phyloP scores from a whole-genome alignment of 2,888 invertebrate species.

The Phytoseiulus persimilis region DNA sequence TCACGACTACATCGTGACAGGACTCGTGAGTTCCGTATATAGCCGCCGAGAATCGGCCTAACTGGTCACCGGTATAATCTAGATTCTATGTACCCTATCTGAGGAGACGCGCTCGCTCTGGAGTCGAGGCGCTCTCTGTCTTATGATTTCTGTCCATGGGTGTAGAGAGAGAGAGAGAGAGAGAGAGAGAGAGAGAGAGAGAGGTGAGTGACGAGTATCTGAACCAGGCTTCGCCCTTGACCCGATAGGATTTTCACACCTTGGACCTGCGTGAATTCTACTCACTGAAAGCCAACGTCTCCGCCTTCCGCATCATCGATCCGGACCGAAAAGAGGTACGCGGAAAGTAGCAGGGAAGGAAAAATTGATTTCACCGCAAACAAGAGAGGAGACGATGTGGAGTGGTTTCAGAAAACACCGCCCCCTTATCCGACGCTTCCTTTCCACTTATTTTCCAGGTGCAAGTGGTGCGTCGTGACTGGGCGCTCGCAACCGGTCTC shows the following conservation, averaged over 20 bases:
- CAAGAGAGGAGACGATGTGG: neutral
- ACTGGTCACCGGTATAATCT: no score
- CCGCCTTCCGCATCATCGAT: slow-evolving; percentile 43
- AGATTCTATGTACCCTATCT: no score
- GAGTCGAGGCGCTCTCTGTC: no score
- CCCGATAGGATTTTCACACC: slow-evolving; percentile 43
- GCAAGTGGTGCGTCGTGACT: slow-evolving; percentile 34
- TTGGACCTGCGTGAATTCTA: slow-evolving; percentile 42
- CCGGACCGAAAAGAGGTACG: slow-evolving; percentile 37
- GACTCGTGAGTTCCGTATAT: neutral
- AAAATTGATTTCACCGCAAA: slow-evolving; percentile 9
- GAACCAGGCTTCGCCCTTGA: neutral
- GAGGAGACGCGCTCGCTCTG: no score
- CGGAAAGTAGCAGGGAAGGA: neutral
- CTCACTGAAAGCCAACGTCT: slow-evolving; percentile 42
- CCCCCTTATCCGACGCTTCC: neutral
- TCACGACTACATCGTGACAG: slow-evolving; percentile 34
- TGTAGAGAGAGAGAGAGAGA: no score
- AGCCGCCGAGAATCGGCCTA: neutral
- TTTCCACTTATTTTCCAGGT: neutral
- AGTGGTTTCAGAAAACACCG: neutral
- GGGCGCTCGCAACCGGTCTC: slow-evolving; percentile 32
- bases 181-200: no score
- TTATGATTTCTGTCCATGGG: no score
- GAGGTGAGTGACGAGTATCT: neutral